phyloP scores from a whole-genome alignment of 2,797 vertebrate species.

The Xenentodon cancila region DNA sequence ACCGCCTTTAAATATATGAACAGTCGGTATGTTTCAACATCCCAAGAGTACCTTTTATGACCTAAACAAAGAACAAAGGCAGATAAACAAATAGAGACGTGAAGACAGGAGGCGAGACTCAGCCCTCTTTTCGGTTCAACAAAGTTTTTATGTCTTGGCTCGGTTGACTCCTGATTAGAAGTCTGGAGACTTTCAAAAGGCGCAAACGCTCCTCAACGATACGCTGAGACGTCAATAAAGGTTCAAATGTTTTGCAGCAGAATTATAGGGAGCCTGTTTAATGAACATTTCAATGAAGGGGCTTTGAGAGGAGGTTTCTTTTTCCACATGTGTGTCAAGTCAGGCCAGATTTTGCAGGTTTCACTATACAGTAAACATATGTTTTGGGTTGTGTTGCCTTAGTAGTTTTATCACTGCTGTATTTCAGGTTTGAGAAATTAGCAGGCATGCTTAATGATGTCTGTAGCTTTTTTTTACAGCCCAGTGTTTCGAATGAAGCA shows the following conservation, averaged over 20 bases:
- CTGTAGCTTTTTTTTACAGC: conserved; percentile 67
- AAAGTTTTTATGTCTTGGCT: conserved; percentile 36
- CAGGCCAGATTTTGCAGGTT: conserved; percentile 23
- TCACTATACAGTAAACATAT: conserved; percentile 56
- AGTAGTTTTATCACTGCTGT: conserved; percentile 64
- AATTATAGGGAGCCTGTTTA: conserved; percentile 60
- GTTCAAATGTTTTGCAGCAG: conserved; percentile 43
- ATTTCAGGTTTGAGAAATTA: conserved; percentile 71
- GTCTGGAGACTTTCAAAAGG: conserved; percentile 50
- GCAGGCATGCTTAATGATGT: conserved; percentile 65
- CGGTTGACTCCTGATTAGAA: conserved; percentile 40
- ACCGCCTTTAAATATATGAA: too few species aligned
- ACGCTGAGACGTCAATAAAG: conserved; percentile 53
- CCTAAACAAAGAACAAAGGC: too few species aligned
- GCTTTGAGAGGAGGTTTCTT: conserved; percentile 19
- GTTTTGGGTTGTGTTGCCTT: conserved; percentile 50
- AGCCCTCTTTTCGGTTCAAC: conserved; percentile 19
- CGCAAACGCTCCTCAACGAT: conserved; percentile 50
- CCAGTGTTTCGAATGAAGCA: conserved; percentile 47
- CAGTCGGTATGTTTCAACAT: too few species aligned
- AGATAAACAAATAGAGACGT: too few species aligned
- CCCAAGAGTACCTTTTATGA: too few species aligned
- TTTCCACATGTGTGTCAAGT: conserved; percentile 54
- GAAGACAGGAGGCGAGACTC: too few species aligned
- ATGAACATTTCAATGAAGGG: conserved; percentile 39